Base-by-base conservation (phyloP, 2,797 vertebrate species). In the Acanthiza pusilla region DNA sequence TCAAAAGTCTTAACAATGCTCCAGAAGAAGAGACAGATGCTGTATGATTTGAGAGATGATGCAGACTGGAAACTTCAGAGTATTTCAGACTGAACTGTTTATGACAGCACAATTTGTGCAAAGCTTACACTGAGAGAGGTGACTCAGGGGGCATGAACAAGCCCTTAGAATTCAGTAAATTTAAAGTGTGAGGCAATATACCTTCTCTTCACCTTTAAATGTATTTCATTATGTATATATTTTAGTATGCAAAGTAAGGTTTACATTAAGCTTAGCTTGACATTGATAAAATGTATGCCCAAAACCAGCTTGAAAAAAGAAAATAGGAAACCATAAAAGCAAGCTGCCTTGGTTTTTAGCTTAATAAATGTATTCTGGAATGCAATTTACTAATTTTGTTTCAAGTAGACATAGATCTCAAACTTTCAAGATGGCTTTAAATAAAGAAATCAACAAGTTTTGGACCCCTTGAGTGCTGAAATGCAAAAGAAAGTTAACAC, bases 1-100 rank as follows among this genome's bases (percentile, higher is more conserved):
- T 96, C 91, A 96, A 91, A 96, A 89, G 87, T 96, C 88, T 96
- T 94, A 95, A 97, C 91, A 98, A 89, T 86, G 91, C 88, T 95
- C 88, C 79, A 96, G 94, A 97, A 93, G 86, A 93, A 80, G 38
- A 80, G 53, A 93, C 54, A 97, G 93, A 95, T 3, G 65, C 85
- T 79, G 42, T 66, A 93, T 67, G 61, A 88, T 51, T 92, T 91
- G 75, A 83, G 85, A 96, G 75, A 92, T 32, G 65, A 88, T 9
- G 63, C 38, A 88, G 68, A 95, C 61, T 65, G 77, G 66, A 96
- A 96, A 92, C 74, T 55, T n/a, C 17, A 14, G 87, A 91, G 67
- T 76, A 91, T 57, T 90, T 88, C 6, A 43, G 93, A 91, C 75
- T 73, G 48, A 91, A 86, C 91, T 94, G 86, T 89, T 87, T 89